These are phyloP conservation scores for Echinometra lucunter DNA, from an alignment of 53 echinoderm and acorn worm species.

Conservation along the genomic window DNA sequence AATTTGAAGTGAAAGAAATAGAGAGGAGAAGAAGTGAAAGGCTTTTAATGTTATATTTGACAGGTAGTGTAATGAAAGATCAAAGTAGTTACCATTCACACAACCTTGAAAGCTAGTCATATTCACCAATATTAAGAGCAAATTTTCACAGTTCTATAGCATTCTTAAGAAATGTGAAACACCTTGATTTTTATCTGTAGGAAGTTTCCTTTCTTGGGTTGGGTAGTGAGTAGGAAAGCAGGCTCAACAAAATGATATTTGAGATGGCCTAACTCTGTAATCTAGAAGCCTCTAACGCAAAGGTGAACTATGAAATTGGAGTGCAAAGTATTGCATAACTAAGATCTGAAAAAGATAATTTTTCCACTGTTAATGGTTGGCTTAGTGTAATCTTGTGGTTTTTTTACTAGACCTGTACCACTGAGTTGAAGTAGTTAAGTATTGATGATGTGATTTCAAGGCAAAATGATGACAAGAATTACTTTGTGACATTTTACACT, in stretches of 20 bases:
- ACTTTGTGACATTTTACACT: neutral
- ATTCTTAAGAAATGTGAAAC: constrained; percentile 38
- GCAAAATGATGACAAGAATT: constrained; percentile 12
- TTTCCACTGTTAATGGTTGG: constrained; percentile 1
- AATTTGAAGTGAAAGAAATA: neutral
- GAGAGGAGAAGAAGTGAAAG: neutral
- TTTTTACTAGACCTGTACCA: neutral
- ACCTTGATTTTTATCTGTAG: constrained; percentile 37
- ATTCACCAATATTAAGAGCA: constrained; percentile 39
- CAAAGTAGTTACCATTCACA: neutral
- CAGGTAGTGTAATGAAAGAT: constrained; percentile 25
- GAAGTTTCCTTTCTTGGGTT: constrained; percentile 21
- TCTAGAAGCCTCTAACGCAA: constrained; percentile 37
- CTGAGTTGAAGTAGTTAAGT: neutral
- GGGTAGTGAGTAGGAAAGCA: neutral
- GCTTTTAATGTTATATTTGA: constrained; percentile 17
- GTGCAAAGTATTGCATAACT: constrained; percentile 62
- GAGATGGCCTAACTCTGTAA: constrained; percentile 50
- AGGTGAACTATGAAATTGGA: constrained; percentile 49
- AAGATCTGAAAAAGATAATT: constrained; percentile 48
- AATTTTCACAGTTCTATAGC: neutral
- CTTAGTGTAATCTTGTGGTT: neutral
- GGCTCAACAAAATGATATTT: constrained; percentile 22
- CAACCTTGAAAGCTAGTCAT: constrained; percentile 44
- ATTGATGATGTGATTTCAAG: constrained; percentile 34